Conservation (phyloP, 2,797 vertebrate genomes). For the Anableps anableps region DNA sequence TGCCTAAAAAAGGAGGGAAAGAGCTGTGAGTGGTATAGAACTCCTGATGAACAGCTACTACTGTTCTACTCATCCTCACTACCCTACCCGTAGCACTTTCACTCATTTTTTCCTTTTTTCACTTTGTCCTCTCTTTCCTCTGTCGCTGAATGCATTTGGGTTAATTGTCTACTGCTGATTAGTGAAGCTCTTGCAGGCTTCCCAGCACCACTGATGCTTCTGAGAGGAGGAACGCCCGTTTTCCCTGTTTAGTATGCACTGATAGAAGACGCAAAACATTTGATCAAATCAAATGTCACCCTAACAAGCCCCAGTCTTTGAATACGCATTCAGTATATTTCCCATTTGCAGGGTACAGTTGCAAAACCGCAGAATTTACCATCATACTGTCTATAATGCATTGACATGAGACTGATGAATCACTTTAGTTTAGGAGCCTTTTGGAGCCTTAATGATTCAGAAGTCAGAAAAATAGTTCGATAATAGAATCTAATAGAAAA, state of each 20-base stretch:
- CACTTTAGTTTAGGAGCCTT: not conserved
- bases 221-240: constrained; percentile 25
- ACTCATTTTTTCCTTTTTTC: constrained; percentile 24
- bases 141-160: constrained; percentile 53
- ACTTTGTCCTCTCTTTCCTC: constrained; percentile 15
- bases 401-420: not conserved
- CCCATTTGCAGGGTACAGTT: not conserved
- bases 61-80: constrained; percentile 28
- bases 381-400: too few relatives aligned
- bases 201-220: constrained; percentile 36
- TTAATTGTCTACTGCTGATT: constrained; percentile 53
- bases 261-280: constrained; percentile 16
- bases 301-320: not conserved
- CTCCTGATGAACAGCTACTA: constrained; percentile 62
- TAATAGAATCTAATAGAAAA: not conserved
- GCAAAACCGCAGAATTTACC: not conserved
- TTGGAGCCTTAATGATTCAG: not conserved
- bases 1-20: constrained; percentile 29
- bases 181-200: constrained; percentile 49
- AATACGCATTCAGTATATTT: not conserved
- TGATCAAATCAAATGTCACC: not conserved
- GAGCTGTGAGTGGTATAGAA: constrained; percentile 45
- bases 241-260: constrained; percentile 36
- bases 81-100: constrained; percentile 22
- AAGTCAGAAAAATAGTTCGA: not conserved